Percentiles rank a stretch among this genome's conserved stretches.
These are phyloP conservation scores for Ivindomyrus marchei DNA, from an alignment of 2,113 vertebrate genomes.

Conservation along the genomic window DNA sequence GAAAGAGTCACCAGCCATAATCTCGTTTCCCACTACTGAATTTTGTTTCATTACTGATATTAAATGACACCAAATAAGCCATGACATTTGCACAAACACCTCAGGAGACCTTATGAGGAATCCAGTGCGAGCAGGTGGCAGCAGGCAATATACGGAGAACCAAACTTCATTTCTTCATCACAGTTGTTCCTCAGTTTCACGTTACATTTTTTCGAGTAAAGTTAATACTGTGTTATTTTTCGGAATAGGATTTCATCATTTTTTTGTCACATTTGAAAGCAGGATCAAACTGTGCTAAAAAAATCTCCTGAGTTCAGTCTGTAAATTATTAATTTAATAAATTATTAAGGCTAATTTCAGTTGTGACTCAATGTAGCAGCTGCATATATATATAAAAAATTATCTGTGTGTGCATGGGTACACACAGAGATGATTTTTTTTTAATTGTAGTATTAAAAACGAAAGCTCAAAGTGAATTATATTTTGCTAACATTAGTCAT, in stretches of 20 bases:
- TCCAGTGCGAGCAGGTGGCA: background rate
- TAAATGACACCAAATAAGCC: background rate
- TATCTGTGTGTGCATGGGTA: background rate
- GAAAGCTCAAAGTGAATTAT: conserved; percentile 20
- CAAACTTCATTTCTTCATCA: background rate
- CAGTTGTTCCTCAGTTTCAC: background rate
- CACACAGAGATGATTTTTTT: background rate
- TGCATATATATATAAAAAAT: background rate
- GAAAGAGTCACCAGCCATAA: background rate
- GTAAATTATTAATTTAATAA: conserved; percentile 19
- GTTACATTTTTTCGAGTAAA: background rate
- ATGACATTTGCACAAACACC: too few species aligned
- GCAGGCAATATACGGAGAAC: background rate
- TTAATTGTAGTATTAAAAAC: background rate
- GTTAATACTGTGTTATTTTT: background rate
- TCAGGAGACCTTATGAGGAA: background rate
- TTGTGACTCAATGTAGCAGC: conserved; percentile 20
- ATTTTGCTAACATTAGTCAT: conserved; percentile 22
- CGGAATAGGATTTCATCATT: background rate
- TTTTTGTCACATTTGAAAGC: background rate
- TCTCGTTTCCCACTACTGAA: too few species aligned
- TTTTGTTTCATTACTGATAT: background rate
- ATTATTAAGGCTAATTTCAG: conserved; percentile 22
- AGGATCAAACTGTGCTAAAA: conserved; percentile 6
- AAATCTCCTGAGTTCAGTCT: conserved; percentile 11